Evolutionary conservation across 2,888 invertebrate genomes (phyloP), one percentile per base, ranked within the genome.

Genomic region (Slavum lentiscoides): DNA sequence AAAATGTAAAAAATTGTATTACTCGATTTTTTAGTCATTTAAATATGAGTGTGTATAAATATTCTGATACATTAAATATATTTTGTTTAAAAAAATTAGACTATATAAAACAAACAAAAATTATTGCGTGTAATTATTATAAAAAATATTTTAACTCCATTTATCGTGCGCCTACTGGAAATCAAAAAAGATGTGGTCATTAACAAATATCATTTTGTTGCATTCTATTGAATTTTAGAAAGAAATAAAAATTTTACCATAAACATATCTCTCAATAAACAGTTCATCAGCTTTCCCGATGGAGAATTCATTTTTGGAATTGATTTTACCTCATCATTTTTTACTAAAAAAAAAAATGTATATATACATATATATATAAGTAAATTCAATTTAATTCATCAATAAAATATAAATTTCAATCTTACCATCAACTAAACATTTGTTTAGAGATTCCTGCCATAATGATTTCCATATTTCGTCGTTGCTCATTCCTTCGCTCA

Each of bases 371-470:
- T 37, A 55, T 37, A 15, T 53, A 39, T 5, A 62, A n/a, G n/a
- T n/a, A n/a, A n/a, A n/a, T n/a, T n/a, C 11, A 9, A 39, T 59
- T 21, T 59, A 4, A 9, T 39, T 9, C 23, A 43, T 43, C 43
- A 49, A 49, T 49, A 49, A 49, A 49, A n/a, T 72, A 37, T 55
- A 67, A 64, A 62, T 66, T 37, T n/a, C 11, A 53, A n/a, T 49
- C 2, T 77, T 61, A 83, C 83, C 76, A 49, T 76, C 74, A 64
- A 77, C 58, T 15, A 82, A 62, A 19, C 83, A 83, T 64, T 82
- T 83, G n/a, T 82, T 81, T n/a, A 69, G 66, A 43, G 70, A 53
- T 13, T 55, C 39, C 58, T 75, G 75, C 66, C 72, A 68, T 30
- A 74, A 39, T 37, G 82, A 59, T n/a, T 74, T 68, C 83, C 83